phyloP scores from a whole-genome alignment of 2,888 invertebrate species.

The Scotopteryx bipunctaria region DNA sequence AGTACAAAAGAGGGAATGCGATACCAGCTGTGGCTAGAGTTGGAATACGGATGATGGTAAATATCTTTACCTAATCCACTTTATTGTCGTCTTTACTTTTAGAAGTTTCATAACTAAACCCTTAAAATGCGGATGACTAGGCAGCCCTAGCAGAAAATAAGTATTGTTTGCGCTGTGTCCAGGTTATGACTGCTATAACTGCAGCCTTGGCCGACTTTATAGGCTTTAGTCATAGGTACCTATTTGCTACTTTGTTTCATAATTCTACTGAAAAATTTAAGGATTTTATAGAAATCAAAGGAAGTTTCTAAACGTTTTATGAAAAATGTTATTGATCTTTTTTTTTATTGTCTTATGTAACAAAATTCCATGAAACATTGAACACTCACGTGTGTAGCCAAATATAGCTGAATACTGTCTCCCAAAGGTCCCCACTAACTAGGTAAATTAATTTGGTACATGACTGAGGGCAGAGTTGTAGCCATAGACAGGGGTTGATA shows the following conservation, averaged over 20 bases:
- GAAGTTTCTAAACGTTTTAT: too few species aligned
- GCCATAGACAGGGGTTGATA: neutral
- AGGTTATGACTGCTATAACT: constrained; percentile 41
- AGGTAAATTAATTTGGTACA: neutral
- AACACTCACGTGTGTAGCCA: neutral
- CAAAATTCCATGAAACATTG: too few species aligned
- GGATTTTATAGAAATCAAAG: neutral
- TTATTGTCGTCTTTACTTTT: neutral
- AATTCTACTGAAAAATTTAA: constrained; percentile 1
- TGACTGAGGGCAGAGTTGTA: neutral
- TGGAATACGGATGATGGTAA: too few species aligned
- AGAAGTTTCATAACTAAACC: neutral
- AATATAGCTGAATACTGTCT: neutral
- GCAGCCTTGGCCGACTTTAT: constrained; percentile 49
- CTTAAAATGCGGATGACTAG: neutral
- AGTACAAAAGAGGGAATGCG: too few species aligned
- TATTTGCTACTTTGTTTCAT: constrained; percentile 16
- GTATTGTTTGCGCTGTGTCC: constrained; percentile 22
- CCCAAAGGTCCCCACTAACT: neutral
- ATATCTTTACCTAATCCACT: too few species aligned
- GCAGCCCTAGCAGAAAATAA: constrained; percentile 6
- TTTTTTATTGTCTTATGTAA: too few species aligned
- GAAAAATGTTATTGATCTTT: too few species aligned
- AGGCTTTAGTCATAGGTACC: constrained; percentile 17
- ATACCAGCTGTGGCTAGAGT: too few species aligned